phyloP scores from a whole-genome alignment of 2,113 vertebrate genomes.

The Phocoena sinus region DNA sequence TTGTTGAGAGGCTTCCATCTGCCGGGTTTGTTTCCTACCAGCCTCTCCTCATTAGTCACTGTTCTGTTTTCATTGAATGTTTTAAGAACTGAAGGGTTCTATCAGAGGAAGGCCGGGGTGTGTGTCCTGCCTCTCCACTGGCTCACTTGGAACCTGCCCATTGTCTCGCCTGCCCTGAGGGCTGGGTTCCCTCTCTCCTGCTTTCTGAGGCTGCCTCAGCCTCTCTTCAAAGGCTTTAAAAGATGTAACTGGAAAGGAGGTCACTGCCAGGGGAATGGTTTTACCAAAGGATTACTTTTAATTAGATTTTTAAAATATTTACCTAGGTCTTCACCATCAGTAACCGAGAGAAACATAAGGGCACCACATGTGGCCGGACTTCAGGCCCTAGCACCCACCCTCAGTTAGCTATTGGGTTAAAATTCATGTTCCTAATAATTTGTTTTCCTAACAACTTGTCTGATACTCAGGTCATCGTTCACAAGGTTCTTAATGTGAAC shows the following conservation, averaged over 20 bases:
- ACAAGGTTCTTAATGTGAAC: background rate
- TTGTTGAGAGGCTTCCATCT: background rate
- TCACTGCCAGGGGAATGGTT: background rate
- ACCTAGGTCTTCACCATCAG: background rate
- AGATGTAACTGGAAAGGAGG: background rate
- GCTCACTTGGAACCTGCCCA: background rate
- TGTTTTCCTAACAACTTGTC: background rate
- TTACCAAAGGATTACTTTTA: background rate
- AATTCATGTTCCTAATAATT: background rate
- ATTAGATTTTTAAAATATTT: background rate
- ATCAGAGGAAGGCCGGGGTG: background rate
- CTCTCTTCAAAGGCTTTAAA: background rate
- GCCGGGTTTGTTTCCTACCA: background rate
- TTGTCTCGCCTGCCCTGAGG: background rate
- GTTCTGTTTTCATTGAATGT: background rate
- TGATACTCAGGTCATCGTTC: background rate
- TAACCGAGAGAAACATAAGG: background rate
- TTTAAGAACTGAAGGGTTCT: background rate
- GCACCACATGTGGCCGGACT: fast-evolving
- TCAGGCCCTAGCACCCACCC: background rate
- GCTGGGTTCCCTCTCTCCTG: background rate
- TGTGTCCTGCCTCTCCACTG: background rate
- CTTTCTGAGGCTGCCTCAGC: background rate
- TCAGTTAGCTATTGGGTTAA: background rate
- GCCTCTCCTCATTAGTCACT: background rate